A percentile compares a stretch with the other conserved stretches of the same genome.
Evolutionary conservation across 2,797 vertebrate species (phyloP).

Genomic region (Florisuga fusca): DNA sequence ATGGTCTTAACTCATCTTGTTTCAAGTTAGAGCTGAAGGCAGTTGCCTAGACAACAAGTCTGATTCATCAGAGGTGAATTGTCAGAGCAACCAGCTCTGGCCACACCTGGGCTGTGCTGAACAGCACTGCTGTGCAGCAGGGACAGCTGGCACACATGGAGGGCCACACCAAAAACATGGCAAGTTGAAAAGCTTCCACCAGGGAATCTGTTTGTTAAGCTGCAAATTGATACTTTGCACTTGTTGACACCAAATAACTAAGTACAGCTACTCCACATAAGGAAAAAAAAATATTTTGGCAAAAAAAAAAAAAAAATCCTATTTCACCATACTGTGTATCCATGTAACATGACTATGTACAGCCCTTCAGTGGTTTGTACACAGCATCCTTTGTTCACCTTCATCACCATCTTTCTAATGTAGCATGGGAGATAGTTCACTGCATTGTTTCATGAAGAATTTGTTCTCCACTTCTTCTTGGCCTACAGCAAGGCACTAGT

Average conservation of each 20-base stretch:
- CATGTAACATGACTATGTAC: not conserved
- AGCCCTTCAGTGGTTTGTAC: not conserved
- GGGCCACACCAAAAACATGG: not conserved
- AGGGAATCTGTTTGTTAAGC: not conserved
- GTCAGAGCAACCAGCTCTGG: constrained; percentile 9
- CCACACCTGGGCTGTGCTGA: not conserved
- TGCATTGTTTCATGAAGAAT: not conserved
- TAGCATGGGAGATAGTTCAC: not conserved
- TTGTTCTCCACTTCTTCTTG: not conserved
- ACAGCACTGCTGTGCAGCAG: not conserved
- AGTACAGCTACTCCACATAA: not conserved
- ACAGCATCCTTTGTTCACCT: not conserved
- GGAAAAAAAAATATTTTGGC: not conserved
- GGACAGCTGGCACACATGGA: not conserved
- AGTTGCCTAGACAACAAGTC: constrained; percentile 62
- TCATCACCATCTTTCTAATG: not conserved
- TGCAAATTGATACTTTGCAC: not conserved
- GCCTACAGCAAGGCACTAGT: not conserved
- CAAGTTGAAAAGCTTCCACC: not conserved
- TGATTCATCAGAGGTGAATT: constrained; percentile 46
- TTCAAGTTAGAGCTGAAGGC: not conserved
- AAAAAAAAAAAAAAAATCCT: not conserved
- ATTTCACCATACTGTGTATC: not conserved
- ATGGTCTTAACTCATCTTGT: not conserved
- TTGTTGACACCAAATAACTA: not conserved